A percentile compares a stretch with the other conserved stretches of the same genome.
Evolutionary conservation across 2,113 vertebrate genomes (phyloP).

Genomic region (Mastomys natalensis): DNA sequence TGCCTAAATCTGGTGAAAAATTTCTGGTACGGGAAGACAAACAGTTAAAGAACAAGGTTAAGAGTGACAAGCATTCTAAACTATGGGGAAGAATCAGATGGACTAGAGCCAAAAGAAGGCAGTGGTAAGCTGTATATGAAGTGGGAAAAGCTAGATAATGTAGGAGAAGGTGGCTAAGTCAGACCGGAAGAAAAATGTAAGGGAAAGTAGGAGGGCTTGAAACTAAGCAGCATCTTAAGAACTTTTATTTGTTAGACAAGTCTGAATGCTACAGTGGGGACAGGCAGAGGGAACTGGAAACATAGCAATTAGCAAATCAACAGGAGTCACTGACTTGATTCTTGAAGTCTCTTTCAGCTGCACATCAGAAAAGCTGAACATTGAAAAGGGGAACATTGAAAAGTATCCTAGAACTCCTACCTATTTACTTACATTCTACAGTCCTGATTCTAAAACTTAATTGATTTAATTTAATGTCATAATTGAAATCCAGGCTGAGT

Average conservation of each 20-base stretch:
- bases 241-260: neutral
- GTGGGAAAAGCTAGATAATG: neutral
- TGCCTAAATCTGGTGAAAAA: neutral
- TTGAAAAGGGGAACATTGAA: neutral
- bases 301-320: neutral
- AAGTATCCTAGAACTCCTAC: rapidly evolving
- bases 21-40: neutral
- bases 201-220: neutral
- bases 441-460: neutral
- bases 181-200: neutral
- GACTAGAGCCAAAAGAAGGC: neutral
- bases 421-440: neutral
- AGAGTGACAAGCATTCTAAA: neutral
- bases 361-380: neutral
- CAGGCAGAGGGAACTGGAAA: neutral
- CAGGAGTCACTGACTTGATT: neutral
- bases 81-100: neutral
- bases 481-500: neutral
- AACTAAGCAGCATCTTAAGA: neutral
- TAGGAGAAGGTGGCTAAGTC: neutral
- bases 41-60: neutral
- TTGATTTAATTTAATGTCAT: neutral
- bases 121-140: neutral
- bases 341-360: neutral
- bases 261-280: neutral